Evolutionary conservation across 2,113 vertebrate species (phyloP).

Genomic region (Neoarius graeffei): DNA sequence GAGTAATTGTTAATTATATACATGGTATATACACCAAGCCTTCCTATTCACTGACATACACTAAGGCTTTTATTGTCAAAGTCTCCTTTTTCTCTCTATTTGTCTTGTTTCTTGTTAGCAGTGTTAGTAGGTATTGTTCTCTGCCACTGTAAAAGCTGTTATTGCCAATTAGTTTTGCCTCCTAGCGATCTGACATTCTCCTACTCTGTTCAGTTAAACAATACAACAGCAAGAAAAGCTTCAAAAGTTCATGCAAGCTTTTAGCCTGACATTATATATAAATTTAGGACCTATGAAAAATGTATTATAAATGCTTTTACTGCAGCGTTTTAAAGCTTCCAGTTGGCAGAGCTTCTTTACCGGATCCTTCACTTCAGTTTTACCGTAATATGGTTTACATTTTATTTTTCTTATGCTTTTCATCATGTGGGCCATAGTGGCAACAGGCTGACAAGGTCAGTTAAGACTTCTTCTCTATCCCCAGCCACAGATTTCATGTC

Average conservation of each 20-base stretch:
- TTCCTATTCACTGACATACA: not conserved
- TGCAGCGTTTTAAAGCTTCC: not conserved
- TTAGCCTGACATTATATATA: not conserved
- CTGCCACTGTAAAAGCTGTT: not conserved
- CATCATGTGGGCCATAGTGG: not conserved
- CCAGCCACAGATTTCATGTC: not conserved
- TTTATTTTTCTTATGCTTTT: not conserved
- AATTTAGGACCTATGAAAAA: not conserved
- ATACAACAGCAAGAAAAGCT: not conserved
- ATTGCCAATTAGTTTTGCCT: not conserved
- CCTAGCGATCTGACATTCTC: constrained; percentile 8
- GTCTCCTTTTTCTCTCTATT: not conserved
- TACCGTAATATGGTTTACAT: not conserved
- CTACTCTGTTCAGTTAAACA: not conserved
- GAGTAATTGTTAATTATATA: too few species aligned
- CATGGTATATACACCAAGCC: not conserved
- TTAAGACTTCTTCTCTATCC: not conserved
- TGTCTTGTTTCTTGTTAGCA: not conserved
- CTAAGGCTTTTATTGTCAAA: not conserved
- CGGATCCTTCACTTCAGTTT: not conserved
- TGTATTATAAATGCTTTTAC: not conserved
- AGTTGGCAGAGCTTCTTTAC: not conserved
- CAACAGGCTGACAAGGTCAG: not conserved
- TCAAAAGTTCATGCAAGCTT: not conserved
- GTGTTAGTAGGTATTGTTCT: not conserved